These are phyloP conservation scores for Anagrus nilaparvatae DNA, from an alignment of 1,140 invertebrate species.

Conservation along the genomic window DNA sequence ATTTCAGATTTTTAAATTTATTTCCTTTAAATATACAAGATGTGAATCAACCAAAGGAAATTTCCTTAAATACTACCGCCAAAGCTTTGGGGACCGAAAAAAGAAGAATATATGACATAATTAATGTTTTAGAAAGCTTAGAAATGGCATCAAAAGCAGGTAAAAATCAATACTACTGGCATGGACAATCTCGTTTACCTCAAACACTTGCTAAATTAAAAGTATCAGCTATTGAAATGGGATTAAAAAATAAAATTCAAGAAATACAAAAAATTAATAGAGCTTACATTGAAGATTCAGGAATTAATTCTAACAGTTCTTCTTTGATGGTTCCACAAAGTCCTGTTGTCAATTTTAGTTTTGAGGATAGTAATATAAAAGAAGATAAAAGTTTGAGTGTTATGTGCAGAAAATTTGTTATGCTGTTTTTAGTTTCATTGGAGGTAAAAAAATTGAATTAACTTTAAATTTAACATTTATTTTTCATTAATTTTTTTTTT, in stretches of 20 bases:
- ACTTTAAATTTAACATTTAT: conserved; percentile 5
- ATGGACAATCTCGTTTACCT: conserved; percentile 31
- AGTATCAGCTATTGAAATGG: conserved; percentile 20
- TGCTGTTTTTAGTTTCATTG: conserved; percentile 58
- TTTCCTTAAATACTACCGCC: conserved; percentile 48
- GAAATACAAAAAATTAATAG: conserved; percentile 23
- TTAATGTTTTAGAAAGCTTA: conserved; percentile 64
- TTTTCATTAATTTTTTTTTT: conserved; percentile 14
- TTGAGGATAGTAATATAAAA: conserved; percentile 15
- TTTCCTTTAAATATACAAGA: conserved; percentile 36
- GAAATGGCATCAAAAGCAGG: conserved; percentile 54
- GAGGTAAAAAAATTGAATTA: conserved; percentile 42
- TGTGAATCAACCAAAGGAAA: conserved; percentile 32
- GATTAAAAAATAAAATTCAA: conserved; percentile 23
- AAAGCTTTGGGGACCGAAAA: conserved; percentile 49
- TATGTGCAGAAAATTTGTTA: conserved; percentile 62
- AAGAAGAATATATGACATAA: conserved; percentile 65
- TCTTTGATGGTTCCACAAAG: conserved; percentile 19
- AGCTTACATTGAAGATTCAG: conserved; percentile 18
- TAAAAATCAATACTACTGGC: conserved; percentile 52
- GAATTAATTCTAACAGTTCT: conserved; percentile 8
- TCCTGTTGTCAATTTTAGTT: conserved; percentile 14
- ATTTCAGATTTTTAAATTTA: conserved; percentile 45
- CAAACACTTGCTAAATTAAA: conserved; percentile 20
- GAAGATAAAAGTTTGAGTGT: conserved; percentile 55